Evolutionary conservation across 2,797 vertebrate species (phyloP).

Genomic region (Lithobates pipiens): DNA sequence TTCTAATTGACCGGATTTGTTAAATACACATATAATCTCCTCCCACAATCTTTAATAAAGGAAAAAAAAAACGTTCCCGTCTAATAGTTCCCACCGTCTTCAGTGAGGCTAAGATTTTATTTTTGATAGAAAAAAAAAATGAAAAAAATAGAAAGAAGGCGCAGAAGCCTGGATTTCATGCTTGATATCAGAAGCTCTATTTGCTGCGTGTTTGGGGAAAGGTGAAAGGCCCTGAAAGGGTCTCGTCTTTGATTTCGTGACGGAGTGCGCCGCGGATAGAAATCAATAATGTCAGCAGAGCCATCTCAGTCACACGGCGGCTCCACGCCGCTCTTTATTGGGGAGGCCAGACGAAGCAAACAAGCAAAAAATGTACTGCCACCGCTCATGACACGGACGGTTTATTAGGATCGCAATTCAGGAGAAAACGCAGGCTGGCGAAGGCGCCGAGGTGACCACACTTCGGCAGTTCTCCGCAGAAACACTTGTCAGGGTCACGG

Average conservation of each 20-base stretch:
- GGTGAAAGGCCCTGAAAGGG: constrained; percentile 92
- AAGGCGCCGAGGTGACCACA: constrained; percentile 85
- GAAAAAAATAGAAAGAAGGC: not conserved
- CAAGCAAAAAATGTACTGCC: constrained; percentile 95
- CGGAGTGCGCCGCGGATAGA: constrained; percentile 94
- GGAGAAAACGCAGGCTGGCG: constrained; percentile 77
- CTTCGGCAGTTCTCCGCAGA: constrained; percentile 79
- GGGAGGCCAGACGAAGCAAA: constrained; percentile 89
- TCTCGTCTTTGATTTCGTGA: constrained; percentile 98
- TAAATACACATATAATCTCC: too few relatives aligned
- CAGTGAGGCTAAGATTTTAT: not conserved
- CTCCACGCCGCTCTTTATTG: constrained; percentile 82
- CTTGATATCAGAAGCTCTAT: constrained; percentile 85
- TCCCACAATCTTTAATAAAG: too few relatives aligned
- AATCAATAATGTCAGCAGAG: constrained; percentile 92
- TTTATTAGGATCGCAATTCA: constrained; percentile 87
- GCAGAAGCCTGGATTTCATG: constrained; percentile 58
- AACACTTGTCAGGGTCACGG: constrained; percentile 93
- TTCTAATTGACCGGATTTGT: too few relatives aligned
- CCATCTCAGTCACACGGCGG: constrained; percentile 81
- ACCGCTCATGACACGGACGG: constrained; percentile 89
- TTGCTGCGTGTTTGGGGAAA: constrained; percentile 92
- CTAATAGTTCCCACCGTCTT: too few relatives aligned
- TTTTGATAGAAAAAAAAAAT: not conserved
- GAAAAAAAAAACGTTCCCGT: too few relatives aligned